phyloP scores from a whole-genome alignment of 2,113 vertebrate genomes.

The Pontoporia blainvillei region DNA sequence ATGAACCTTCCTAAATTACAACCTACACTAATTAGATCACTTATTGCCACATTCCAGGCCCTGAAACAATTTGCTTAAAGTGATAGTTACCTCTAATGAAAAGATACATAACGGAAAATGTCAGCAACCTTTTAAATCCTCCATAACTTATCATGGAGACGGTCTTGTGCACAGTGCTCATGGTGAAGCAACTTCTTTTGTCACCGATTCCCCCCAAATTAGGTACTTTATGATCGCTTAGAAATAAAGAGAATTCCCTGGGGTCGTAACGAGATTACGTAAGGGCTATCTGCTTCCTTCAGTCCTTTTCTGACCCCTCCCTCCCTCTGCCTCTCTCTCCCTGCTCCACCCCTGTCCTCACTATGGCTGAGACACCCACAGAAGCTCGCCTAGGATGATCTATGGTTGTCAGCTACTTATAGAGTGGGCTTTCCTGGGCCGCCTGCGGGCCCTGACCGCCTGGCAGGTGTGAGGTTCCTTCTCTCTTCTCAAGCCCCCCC shows the following conservation, averaged over 20 bases:
- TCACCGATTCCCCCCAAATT: conserved; percentile 20
- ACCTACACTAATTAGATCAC: conserved; percentile 83
- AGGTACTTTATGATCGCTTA: not conserved
- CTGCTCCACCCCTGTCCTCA: not conserved
- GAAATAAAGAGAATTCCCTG: conserved; percentile 3
- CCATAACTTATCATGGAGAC: not conserved
- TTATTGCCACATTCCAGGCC: conserved; percentile 82
- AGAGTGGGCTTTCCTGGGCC: not conserved
- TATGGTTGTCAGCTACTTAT: not conserved
- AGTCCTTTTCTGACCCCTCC: not conserved
- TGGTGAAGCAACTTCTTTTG: not conserved
- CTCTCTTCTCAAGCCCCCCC: not conserved
- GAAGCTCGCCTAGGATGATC: not conserved
- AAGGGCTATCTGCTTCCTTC: not conserved
- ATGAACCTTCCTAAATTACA: conserved; percentile 86
- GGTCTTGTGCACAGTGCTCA: not conserved
- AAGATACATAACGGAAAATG: conserved; percentile 71
- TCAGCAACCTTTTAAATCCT: conserved; percentile 69
- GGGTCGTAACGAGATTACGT: not conserved
- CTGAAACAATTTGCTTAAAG: conserved; percentile 82
- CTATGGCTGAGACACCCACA: not conserved
- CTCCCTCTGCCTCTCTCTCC: not conserved
- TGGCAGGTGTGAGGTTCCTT: not conserved
- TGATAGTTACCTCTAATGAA: conserved; percentile 78
- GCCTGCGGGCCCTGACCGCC: not conserved